Percentiles rank a stretch among this genome's conserved stretches.
Conservation (phyloP, 2,888 invertebrate species). For the Trichopoda pennipes region DNA sequence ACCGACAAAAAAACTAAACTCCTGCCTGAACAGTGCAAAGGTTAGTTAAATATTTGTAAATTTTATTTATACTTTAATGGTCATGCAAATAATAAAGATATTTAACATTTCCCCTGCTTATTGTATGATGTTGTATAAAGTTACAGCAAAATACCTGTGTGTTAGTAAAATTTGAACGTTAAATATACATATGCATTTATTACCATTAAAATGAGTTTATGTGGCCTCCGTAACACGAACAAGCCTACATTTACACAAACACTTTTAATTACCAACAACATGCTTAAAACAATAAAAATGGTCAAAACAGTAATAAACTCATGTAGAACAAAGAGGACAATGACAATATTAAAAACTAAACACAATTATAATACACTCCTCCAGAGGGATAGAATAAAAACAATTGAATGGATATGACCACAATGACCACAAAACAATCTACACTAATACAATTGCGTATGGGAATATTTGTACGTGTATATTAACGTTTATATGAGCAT, state of each 20-base stretch:
- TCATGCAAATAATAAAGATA: slow-evolving; percentile 50
- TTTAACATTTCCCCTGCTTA: slow-evolving; percentile 56
- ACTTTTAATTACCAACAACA: not conserved
- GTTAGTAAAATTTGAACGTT: not conserved
- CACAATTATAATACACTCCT: slow-evolving; percentile 47
- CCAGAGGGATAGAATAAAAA: slow-evolving; percentile 48
- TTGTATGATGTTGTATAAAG: slow-evolving; percentile 23
- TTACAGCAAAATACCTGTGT: slow-evolving; percentile 32
- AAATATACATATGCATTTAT: slow-evolving; percentile 60
- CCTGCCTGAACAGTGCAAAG: slow-evolving; percentile 18
- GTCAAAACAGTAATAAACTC: slow-evolving; percentile 53
- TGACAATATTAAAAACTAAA: slow-evolving; percentile 39
- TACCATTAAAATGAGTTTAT: slow-evolving; percentile 66
- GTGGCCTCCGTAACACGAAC: slow-evolving; percentile 27
- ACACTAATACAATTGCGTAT: slow-evolving; percentile 17
- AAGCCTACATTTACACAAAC: not conserved
- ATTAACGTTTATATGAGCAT: not conserved
- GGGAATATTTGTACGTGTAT: not conserved
- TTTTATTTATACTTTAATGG: slow-evolving; percentile 29
- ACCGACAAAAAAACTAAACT: slow-evolving; percentile 28
- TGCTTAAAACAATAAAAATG: slow-evolving; percentile 58
- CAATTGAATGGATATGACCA: slow-evolving; percentile 57
- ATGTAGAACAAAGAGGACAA: slow-evolving; percentile 53
- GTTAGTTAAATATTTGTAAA: slow-evolving; percentile 23
- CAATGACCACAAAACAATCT: slow-evolving; percentile 65